These are phyloP conservation scores for Sebastes minor DNA, from an alignment of 2,797 vertebrate species.

Conservation along the genomic window DNA sequence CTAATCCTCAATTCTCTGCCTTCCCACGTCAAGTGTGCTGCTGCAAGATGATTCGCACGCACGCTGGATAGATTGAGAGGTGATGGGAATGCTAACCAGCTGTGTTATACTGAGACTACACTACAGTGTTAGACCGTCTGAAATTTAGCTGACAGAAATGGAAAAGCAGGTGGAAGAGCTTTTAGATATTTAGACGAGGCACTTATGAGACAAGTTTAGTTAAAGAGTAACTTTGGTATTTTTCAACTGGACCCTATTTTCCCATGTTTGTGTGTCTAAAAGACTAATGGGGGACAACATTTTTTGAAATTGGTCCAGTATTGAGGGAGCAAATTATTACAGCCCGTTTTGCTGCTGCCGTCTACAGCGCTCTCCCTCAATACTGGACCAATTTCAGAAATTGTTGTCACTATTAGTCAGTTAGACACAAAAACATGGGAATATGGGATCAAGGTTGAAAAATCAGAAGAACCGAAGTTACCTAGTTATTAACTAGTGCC, in stretches of 20 bases:
- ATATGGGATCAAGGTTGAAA: too few species aligned
- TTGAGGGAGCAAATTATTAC: too few species aligned
- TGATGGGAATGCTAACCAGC: conserved; percentile 62
- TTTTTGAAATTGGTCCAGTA: too few species aligned
- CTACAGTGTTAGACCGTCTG: conserved; percentile 5
- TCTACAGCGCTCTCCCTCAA: too few species aligned
- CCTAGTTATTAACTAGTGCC: background rate
- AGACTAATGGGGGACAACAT: too few species aligned
- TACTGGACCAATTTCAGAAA: too few species aligned
- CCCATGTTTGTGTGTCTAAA: too few species aligned
- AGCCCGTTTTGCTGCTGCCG: too few species aligned
- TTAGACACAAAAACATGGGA: too few species aligned
- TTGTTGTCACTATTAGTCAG: accelerated
- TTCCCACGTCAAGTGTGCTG: conserved; percentile 62
- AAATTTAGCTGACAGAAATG: conserved; percentile 18
- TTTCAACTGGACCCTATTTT: too few species aligned
- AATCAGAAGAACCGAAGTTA: too few species aligned
- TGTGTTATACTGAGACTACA: conserved; percentile 26
- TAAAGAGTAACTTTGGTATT: background rate
- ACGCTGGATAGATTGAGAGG: conserved; percentile 31
- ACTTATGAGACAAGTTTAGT: background rate
- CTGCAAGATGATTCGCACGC: conserved; percentile 49
- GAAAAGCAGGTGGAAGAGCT: background rate
- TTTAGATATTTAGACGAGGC: conserved; percentile 5
- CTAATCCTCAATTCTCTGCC: conserved; percentile 54